Percentiles rank a stretch among this genome's conserved stretches.
Evolutionary conservation across 2,888 invertebrate genomes (phyloP).

Genomic region (Drosophila conformis): DNA sequence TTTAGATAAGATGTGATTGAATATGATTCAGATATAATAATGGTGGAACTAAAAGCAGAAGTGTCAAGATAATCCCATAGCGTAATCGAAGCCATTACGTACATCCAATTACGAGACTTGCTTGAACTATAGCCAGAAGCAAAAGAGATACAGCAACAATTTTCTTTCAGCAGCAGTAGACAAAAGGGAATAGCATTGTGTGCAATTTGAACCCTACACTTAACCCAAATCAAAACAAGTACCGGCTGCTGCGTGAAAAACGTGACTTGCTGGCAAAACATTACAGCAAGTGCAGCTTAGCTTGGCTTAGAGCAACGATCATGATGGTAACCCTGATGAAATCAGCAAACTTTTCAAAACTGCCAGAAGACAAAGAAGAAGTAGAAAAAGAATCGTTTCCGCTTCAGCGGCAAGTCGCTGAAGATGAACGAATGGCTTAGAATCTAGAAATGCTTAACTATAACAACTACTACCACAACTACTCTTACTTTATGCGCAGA

Average conservation of each 20-base stretch:
- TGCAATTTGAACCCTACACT: constrained; percentile 64
- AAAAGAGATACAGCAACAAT: neutral
- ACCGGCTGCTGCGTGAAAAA: constrained; percentile 45
- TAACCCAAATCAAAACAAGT: constrained; percentile 76
- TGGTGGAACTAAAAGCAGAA: neutral
- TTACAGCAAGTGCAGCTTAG: constrained; percentile 51
- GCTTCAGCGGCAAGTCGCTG: constrained; percentile 71
- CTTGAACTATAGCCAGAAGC: constrained; percentile 24
- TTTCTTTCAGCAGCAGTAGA: neutral
- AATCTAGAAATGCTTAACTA: constrained; percentile 42
- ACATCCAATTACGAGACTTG: constrained; percentile 29
- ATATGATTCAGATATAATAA: neutral
- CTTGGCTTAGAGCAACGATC: constrained; percentile 21
- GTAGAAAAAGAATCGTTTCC: constrained; percentile 61
- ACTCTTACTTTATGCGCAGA: constrained; percentile 8
- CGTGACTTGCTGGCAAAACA: constrained; percentile 55
- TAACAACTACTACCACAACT: neutral
- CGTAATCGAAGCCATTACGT: constrained; percentile 37
- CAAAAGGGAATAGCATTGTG: constrained; percentile 6
- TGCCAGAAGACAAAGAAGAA: neutral
- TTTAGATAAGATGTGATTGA: neutral
- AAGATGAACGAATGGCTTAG: constrained; percentile 77
- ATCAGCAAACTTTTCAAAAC: constrained; percentile 36
- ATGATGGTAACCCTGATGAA: constrained; percentile 37
- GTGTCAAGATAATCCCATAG: constrained; percentile 1